Evolutionary conservation across 2,888 invertebrate genomes (phyloP), one percentile per base, ranked within the genome.

Genomic region (Rotaria socialis): DNA sequence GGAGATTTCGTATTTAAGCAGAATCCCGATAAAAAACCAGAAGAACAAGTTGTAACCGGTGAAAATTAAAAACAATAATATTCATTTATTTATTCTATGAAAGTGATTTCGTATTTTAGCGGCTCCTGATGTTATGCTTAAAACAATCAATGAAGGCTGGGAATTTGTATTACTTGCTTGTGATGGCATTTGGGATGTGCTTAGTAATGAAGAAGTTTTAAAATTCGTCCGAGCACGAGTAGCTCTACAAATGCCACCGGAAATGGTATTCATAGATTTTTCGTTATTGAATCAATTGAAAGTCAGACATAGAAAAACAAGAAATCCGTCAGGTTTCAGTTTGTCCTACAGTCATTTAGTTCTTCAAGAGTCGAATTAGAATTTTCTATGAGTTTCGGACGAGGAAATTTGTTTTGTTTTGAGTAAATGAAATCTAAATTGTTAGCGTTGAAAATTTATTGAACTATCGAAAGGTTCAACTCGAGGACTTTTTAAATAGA

Each of bases 121-220:
- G 0, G 95, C 94, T 90, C 98, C 98, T 0, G 98, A 98, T 90
- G 95, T 98, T 8, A 94, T 95, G 91, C 94, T 94, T 84, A 93
- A 94, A 88, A 93, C 94, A 87, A 92, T 98, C 88, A 94, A 93
- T 75, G 93, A 94, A n/a, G 95, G 96, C 88, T 96, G 96, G 94
- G 97, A 99, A 92, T 99, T 99, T 91, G 93, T 98, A 86, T 94
- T 99, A 60, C 92, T 99, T 89, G 99, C 98, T 0, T 99, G 98
- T 91, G 99, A 99, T 91, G 99, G 99, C 50, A 98, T 99, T 89
- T 99, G 99, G 98, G 99, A 99, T 91, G 98, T 98, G 47, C 93
- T 99, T 93, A 95, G 94, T 85, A 97, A 96, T 91, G 94, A 95
- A 92, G 97, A 97, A 92, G 98, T 96, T 84, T 93, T 96, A 80